Evolutionary conservation across 2,113 vertebrate genomes (phyloP), one percentile per base, ranked within the genome.

Genomic region (Myotis lucifugus): DNA sequence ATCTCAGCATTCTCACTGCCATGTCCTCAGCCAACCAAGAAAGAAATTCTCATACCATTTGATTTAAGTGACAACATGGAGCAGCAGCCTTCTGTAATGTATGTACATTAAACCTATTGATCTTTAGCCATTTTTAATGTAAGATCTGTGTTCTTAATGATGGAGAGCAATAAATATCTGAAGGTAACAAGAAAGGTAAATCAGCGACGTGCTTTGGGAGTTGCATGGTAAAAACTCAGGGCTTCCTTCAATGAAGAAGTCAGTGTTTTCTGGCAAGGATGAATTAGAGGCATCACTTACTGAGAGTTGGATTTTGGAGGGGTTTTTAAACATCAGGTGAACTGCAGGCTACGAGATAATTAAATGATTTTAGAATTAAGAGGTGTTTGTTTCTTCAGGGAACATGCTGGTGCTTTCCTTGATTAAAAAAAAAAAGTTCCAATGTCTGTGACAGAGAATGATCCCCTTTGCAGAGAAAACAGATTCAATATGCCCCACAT

Each of bases 381-480:
- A 73, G 32, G 2, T 79, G 32, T 18, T 37, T 34, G 50, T 50
- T 5, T 11, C 27, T 74, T 87, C 32, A 59, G 32, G 13, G 1
- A 88, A 61, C 61, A 94, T 52, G 70, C 7, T 83, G 32, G 19
- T 89, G 8, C 29, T 83, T 56, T 91, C 11, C 8, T 93, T n/a
- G 42, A 29, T 54, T 92, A 83, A 73, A 40, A 72, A n/a, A 13
- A 73, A 27, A 52, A 64, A 90, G 29, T 19, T 27, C 27, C 37
- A 91, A 88, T 54, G 82, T 93, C 73, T 95, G 14, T 56, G 85
- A 79, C 8, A 82, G 46, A 79, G 54, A 70, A 88, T n/a, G 32
- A 76, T 48, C 82, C 27, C 13, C 56, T 90, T 87, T 37, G 8
- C 8, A 56, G 19, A 85, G 21, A 54, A 86, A 94, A 96, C n/a